Evolutionary conservation across 2,113 vertebrate species (phyloP).

Genomic region (Hoplias malabaricus): DNA sequence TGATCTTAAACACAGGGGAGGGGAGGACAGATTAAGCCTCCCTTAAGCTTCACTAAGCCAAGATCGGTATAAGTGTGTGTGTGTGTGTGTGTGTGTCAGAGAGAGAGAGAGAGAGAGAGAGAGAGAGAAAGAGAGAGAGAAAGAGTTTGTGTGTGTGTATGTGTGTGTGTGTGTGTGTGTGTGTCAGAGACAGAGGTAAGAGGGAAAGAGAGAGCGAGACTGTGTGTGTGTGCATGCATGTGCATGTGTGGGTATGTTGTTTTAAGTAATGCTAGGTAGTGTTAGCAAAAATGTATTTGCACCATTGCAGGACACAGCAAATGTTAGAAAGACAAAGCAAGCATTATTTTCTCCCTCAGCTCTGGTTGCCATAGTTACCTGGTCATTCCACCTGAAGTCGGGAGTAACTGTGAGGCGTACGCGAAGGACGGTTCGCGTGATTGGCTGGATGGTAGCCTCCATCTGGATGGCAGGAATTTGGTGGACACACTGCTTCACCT

Average conservation of each 20-base stretch:
- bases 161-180: constrained; percentile 16
- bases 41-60: constrained; percentile 32
- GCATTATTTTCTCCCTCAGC: neutral
- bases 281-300: neutral
- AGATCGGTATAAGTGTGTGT: constrained; percentile 10
- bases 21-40: constrained; percentile 46
- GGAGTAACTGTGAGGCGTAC: constrained; percentile 84
- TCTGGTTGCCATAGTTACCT: constrained; percentile 74
- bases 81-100: constrained; percentile 23
- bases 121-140: too few relatives aligned
- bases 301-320: constrained; percentile 1
- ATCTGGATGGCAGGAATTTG: constrained; percentile 91
- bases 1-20: constrained; percentile 53
- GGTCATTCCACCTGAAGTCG: constrained; percentile 95
- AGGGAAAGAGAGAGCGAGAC: too few relatives aligned
- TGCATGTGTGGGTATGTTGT: neutral
- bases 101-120: constrained; percentile 10
- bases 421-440: constrained; percentile 92
- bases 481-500: constrained; percentile 95
- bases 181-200: too few relatives aligned
- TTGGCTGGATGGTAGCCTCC: constrained; percentile 95
- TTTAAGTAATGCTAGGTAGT: constrained; percentile 3
- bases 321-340: neutral
- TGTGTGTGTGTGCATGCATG: constrained; percentile 5
- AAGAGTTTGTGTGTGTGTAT: neutral